phyloP scores from a whole-genome alignment of 2,113 vertebrate species.

The Ascaphus truei region DNA sequence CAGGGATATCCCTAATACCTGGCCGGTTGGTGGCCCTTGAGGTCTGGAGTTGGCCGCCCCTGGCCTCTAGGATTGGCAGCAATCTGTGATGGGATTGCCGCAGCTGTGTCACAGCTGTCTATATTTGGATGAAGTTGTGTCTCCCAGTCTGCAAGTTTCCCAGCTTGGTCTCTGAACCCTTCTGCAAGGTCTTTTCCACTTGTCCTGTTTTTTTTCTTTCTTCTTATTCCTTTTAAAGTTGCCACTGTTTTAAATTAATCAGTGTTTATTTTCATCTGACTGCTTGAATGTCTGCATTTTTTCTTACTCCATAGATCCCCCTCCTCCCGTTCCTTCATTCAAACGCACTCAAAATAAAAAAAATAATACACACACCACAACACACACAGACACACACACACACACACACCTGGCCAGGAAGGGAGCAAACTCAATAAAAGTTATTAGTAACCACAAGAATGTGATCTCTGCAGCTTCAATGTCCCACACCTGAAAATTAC shows the following conservation, averaged over 20 bases:
- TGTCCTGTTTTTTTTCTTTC: not conserved
- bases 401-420: not conserved
- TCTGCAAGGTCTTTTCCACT: not conserved
- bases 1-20: too few relatives aligned
- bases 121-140: not conserved
- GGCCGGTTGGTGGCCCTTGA: too few relatives aligned
- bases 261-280: not conserved
- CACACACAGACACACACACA: not conserved
- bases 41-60: too few relatives aligned
- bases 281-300: not conserved
- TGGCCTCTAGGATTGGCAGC: too few relatives aligned
- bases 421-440: not conserved
- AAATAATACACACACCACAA: not conserved
- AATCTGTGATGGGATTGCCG: not conserved
- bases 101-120: constrained; percentile 25
- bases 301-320: too few relatives aligned
- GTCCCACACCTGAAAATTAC: not conserved
- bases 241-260: not conserved
- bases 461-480: not conserved
- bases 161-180: not conserved
- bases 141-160: constrained; percentile 15
- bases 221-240: not conserved
- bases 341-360: too few relatives aligned
- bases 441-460: not conserved
- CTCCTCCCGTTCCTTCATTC: not conserved